Conservation (phyloP, 1,140 invertebrate genomes). For the Brachionus paranguensis region DNA sequence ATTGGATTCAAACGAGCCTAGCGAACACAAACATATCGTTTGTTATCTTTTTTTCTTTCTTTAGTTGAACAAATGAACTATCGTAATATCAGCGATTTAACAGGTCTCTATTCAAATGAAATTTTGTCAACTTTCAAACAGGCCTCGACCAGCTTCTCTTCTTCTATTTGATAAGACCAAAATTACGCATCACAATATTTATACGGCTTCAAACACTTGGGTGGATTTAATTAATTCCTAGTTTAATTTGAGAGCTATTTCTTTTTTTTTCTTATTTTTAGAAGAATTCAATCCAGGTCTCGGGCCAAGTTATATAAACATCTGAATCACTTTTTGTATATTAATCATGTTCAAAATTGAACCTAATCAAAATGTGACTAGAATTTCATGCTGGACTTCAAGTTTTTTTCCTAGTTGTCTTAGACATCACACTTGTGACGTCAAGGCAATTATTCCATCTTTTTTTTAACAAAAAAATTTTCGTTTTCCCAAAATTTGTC, state of each 20-base stretch:
- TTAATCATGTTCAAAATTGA: no score
- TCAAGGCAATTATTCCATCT: no score
- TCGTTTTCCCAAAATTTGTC: no score
- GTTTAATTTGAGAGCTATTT: not conserved
- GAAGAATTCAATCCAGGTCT: not conserved
- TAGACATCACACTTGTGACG: no score
- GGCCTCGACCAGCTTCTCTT: not conserved
- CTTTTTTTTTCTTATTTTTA: not conserved
- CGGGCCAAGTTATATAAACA: not conserved
- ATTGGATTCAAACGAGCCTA: not conserved
- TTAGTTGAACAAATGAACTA: not conserved
- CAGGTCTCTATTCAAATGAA: slow-evolving; percentile 18
- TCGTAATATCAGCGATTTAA: not conserved
- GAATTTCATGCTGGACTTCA: no score
- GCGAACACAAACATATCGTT: slow-evolving; percentile 2
- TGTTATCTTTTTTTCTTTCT: not conserved
- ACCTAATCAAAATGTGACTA: no score
- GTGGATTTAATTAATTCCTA: not conserved
- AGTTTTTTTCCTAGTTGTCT: no score
- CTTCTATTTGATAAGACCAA: not conserved
- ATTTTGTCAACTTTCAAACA: slow-evolving; percentile 11
- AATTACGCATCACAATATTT: not conserved
- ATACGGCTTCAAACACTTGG: not conserved
- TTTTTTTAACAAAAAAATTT: no score
- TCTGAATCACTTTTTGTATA: not conserved